Conservation (phyloP, 92 coral and sea anemone species). For the Palythoa heliodiscus region DNA sequence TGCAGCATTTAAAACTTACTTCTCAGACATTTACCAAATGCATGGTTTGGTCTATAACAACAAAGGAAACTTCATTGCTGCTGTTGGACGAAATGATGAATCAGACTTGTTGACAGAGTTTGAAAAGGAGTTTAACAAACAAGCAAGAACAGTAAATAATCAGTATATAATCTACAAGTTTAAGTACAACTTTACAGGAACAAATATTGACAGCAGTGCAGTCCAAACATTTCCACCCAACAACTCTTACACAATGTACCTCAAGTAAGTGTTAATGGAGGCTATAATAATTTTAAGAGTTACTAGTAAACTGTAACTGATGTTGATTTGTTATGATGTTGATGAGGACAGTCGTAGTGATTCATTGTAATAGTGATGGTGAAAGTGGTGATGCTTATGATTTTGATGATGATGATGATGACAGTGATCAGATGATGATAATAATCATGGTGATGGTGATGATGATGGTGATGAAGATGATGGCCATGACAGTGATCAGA, state of each 20-base stretch:
- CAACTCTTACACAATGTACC: constrained; percentile 35
- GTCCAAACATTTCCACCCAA: constrained; percentile 35
- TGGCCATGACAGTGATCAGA: too few relatives aligned
- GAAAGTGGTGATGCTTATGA: too few relatives aligned
- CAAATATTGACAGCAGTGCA: constrained; percentile 29
- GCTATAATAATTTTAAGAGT: neutral
- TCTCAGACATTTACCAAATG: neutral
- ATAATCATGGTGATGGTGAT: too few relatives aligned
- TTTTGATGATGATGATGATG: too few relatives aligned
- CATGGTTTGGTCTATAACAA: neutral
- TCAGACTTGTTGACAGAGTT: constrained; percentile 14
- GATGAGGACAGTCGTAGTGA: too few relatives aligned
- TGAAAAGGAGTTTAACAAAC: neutral
- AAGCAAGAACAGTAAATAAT: neutral
- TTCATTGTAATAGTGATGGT: too few relatives aligned
- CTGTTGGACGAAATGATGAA: constrained; percentile 34
- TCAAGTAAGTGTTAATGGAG: constrained; percentile 14
- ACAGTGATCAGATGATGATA: too few relatives aligned
- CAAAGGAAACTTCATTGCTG: constrained; percentile 39
- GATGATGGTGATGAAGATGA: too few relatives aligned
- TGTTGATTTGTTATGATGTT: too few relatives aligned
- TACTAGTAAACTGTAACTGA: too few relatives aligned
- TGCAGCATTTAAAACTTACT: constrained; percentile 19
- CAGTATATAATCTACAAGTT: constrained; percentile 15
- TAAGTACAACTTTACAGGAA: constrained; percentile 5